phyloP scores from a whole-genome alignment of 1,140 invertebrate genomes.

The Panonychus citri region DNA sequence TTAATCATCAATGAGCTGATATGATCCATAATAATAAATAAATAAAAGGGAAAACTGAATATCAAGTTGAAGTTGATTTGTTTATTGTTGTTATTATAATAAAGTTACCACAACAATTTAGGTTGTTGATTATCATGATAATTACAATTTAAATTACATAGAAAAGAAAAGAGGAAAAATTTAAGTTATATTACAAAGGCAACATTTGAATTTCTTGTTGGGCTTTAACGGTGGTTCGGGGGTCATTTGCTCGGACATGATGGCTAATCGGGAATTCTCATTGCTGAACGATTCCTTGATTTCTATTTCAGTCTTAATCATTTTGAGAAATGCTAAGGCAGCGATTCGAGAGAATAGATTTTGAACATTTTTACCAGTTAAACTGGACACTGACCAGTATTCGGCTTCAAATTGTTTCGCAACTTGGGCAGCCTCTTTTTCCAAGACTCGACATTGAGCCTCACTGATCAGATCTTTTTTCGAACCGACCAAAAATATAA shows the following conservation, averaged over 20 bases:
- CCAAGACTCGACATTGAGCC: constrained; percentile 34
- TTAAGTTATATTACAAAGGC: too few relatives aligned
- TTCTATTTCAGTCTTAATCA: constrained; percentile 18
- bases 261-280: not conserved
- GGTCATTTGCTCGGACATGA: not conserved
- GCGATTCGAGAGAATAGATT: constrained; percentile 45
- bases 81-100: too few relatives aligned
- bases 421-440: constrained; percentile 32
- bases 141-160: too few relatives aligned
- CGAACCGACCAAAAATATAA: constrained; percentile 52
- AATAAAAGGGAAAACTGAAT: too few relatives aligned
- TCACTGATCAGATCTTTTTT: constrained; percentile 42
- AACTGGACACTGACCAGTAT: constrained; percentile 53
- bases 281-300: not conserved
- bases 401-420: constrained; percentile 43
- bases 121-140: too few relatives aligned
- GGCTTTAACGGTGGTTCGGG: too few relatives aligned
- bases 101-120: too few relatives aligned
- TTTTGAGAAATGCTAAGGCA: constrained; percentile 38
- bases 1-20: too few relatives aligned
- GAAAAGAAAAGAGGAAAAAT: too few relatives aligned
- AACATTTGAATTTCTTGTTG: too few relatives aligned
- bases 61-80: too few relatives aligned
- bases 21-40: too few relatives aligned
- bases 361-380: constrained; percentile 43